phyloP scores from a whole-genome alignment of 2,888 invertebrate species.

The Agrotis ipsilon region DNA sequence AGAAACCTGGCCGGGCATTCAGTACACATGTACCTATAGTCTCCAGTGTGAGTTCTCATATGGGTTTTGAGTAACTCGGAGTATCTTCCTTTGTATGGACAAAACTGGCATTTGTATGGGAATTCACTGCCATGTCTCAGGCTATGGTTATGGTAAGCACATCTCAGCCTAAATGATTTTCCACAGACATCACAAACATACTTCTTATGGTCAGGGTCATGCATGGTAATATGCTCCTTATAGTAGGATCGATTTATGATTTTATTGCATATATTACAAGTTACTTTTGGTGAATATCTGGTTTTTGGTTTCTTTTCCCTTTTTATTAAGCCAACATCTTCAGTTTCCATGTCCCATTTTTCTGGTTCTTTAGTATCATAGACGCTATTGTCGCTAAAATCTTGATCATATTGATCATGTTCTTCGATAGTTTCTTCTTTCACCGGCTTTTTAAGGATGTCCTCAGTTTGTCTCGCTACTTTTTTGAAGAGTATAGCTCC shows the following conservation, averaged over 20 bases:
- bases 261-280: slow-evolving; percentile 68
- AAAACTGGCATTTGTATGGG: slow-evolving; percentile 78
- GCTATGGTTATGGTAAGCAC: slow-evolving; percentile 79
- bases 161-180: slow-evolving; percentile 77
- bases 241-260: slow-evolving; percentile 74
- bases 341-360: slow-evolving; percentile 54
- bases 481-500: slow-evolving; percentile 78
- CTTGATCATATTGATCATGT: slow-evolving; percentile 54
- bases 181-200: slow-evolving; percentile 82
- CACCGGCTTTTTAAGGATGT: slow-evolving; percentile 68
- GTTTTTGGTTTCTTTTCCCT: slow-evolving; percentile 63
- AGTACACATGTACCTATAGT: slow-evolving; percentile 80
- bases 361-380: slow-evolving; percentile 59
- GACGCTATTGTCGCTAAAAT: slow-evolving; percentile 61
- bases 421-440: slow-evolving; percentile 65
- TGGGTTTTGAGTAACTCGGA: slow-evolving; percentile 77
- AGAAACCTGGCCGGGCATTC: slow-evolving; percentile 80
- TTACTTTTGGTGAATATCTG: slow-evolving; percentile 63
- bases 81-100: slow-evolving; percentile 77
- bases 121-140: slow-evolving; percentile 77
- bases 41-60: slow-evolving; percentile 78
- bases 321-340: slow-evolving; percentile 49
- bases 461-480: slow-evolving; percentile 74
- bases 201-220: slow-evolving; percentile 78
- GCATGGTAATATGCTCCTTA: slow-evolving; percentile 79